These are phyloP conservation scores for Acinonyx jubatus DNA, from an alignment of 2,113 vertebrate species.

Conservation along the genomic window DNA sequence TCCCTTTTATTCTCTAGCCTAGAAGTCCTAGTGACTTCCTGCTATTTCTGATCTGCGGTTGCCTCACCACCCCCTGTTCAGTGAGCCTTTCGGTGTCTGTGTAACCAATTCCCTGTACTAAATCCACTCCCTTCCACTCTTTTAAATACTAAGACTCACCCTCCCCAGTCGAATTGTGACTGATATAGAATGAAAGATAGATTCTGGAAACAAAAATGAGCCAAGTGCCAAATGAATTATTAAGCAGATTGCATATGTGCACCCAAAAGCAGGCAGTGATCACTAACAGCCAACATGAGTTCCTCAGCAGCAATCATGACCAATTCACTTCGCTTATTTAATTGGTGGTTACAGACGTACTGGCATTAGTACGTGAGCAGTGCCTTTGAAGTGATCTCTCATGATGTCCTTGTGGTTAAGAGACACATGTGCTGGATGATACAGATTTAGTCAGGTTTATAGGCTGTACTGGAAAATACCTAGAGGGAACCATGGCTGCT, in stretches of 20 bases:
- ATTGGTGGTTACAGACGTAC: slow-evolving; percentile 53
- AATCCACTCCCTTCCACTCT: background rate
- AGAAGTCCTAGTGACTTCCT: background rate
- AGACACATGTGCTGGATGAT: slow-evolving; percentile 70
- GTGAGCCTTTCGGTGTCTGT: background rate
- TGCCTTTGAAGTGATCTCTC: slow-evolving; percentile 70
- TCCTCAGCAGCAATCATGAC: slow-evolving; percentile 37
- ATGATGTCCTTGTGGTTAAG: slow-evolving; percentile 64
- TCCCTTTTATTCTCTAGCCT: background rate
- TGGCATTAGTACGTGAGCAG: slow-evolving; percentile 18
- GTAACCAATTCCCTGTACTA: background rate
- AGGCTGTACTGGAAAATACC: slow-evolving; percentile 75
- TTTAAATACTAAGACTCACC: background rate
- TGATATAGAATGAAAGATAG: background rate
- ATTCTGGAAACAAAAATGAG: slow-evolving; percentile 46
- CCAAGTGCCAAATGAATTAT: slow-evolving; percentile 42
- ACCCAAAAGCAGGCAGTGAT: slow-evolving; percentile 36
- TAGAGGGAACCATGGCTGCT: slow-evolving; percentile 68
- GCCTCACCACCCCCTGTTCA: background rate
- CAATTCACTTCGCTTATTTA: slow-evolving; percentile 53
- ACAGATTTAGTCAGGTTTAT: slow-evolving; percentile 73
- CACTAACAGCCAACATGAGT: background rate
- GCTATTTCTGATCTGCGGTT: background rate
- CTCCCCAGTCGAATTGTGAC: background rate
- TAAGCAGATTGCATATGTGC: slow-evolving; percentile 32